Conservation (phyloP, 2,888 invertebrate species). For the Nemotelus pantherinus region DNA sequence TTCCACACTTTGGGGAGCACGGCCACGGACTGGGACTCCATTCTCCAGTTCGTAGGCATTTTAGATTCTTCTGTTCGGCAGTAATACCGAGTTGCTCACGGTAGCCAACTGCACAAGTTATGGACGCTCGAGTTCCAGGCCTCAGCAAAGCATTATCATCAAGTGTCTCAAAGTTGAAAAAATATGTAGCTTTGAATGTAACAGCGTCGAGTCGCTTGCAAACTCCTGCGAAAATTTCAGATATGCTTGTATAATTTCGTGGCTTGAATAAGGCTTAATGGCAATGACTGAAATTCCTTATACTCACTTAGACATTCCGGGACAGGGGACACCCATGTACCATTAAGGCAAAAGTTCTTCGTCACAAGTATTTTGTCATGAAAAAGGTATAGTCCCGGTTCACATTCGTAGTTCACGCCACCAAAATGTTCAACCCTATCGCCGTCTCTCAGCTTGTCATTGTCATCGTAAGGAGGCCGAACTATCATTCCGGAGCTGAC, state of each 20-base stretch:
- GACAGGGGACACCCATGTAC: slow-evolving; percentile 29
- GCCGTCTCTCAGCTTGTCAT: background rate
- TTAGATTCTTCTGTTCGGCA: slow-evolving; percentile 5
- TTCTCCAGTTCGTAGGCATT: slow-evolving; percentile 49
- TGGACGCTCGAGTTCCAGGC: slow-evolving; percentile 50
- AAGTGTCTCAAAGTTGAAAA: slow-evolving; percentile 41
- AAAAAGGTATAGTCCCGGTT: slow-evolving; percentile 29
- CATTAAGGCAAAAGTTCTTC: slow-evolving; percentile 43
- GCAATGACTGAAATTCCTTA: background rate
- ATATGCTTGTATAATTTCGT: no score
- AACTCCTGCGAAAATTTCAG: no score
- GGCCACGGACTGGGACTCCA: slow-evolving; percentile 55
- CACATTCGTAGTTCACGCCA: slow-evolving; percentile 31
- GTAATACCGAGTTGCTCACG: slow-evolving; percentile 45
- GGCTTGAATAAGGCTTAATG: no score
- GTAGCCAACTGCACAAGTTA: slow-evolving; percentile 50
- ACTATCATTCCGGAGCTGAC: background rate
- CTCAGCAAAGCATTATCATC: slow-evolving; percentile 47
- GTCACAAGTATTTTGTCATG: background rate
- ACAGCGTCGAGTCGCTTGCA: background rate
- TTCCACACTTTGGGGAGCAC: slow-evolving; percentile 57
- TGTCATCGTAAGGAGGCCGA: background rate
- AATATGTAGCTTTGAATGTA: slow-evolving; percentile 46
- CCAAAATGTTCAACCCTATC: background rate
- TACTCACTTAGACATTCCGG: slow-evolving; percentile 47